Evolutionary conservation across 2,797 vertebrate genomes (phyloP).

Genomic region (Gallinago stenura): DNA sequence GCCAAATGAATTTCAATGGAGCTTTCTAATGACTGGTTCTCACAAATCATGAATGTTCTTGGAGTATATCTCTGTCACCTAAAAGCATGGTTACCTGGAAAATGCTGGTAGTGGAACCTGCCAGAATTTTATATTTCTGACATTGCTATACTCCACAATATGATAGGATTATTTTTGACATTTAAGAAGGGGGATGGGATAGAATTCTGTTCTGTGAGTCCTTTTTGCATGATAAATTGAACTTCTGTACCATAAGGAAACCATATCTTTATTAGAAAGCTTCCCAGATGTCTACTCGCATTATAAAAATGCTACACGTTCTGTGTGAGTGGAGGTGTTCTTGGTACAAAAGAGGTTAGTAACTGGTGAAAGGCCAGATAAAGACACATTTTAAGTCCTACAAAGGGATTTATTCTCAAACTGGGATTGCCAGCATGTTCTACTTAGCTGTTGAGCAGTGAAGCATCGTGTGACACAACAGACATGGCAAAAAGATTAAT

Average conservation of each 20-base stretch:
- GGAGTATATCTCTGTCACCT: background rate
- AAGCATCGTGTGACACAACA: background rate
- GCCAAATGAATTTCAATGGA: background rate
- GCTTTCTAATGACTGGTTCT: background rate
- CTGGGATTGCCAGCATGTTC: background rate
- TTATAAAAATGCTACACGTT: background rate
- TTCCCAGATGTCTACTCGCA: background rate
- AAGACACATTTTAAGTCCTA: background rate
- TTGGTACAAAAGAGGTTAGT: background rate
- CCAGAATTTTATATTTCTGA: background rate
- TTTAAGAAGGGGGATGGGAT: background rate
- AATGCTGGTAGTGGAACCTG: background rate
- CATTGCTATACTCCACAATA: background rate
- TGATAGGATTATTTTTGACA: background rate
- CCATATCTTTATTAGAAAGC: background rate
- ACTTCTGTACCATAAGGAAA: background rate
- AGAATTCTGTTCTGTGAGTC: background rate
- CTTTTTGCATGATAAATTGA: background rate
- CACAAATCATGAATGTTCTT: background rate
- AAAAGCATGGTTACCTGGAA: background rate
- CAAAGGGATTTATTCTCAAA: slow-evolving; percentile 7
- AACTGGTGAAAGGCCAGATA: background rate
- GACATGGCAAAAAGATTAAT: background rate
- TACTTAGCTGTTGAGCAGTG: background rate
- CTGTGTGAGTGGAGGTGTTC: background rate